Evolutionary conservation across 1,140 invertebrate species (phyloP).

Genomic region (Anastatus disparis): DNA sequence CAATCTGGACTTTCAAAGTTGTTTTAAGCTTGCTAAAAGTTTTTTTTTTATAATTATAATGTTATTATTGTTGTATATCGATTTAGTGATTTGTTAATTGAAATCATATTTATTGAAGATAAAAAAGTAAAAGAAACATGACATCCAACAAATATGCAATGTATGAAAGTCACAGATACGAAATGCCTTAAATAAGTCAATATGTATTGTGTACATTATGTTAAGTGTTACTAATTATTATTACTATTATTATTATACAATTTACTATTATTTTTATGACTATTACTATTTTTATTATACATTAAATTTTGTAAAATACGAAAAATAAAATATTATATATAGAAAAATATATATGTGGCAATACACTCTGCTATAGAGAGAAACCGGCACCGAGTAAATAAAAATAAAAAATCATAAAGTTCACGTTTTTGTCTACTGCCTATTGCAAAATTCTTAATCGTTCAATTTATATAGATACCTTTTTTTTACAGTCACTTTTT

Average conservation of each 20-base stretch:
- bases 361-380: slow-evolving; percentile 14
- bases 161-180: slow-evolving; percentile 41
- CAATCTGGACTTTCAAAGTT: slow-evolving; percentile 38
- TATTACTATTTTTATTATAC: slow-evolving; percentile 34
- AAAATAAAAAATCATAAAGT: slow-evolving; percentile 6
- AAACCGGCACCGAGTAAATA: slow-evolving; percentile 16
- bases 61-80: slow-evolving; percentile 21
- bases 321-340: slow-evolving; percentile 44
- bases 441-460: slow-evolving; percentile 41
- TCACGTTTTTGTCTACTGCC: slow-evolving; percentile 28
- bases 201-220: slow-evolving; percentile 55
- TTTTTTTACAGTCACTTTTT: slow-evolving; percentile 46
- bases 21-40: background rate
- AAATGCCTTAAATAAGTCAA: slow-evolving; percentile 45
- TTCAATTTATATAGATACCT: slow-evolving; percentile 45
- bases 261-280: slow-evolving; percentile 20
- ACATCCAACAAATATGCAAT: slow-evolving; percentile 28
- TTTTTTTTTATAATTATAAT: slow-evolving; percentile 42
- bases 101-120: slow-evolving; percentile 33
- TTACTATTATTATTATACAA: slow-evolving; percentile 47
- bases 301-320: slow-evolving; percentile 57
- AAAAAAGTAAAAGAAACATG: background rate
- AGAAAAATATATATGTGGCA: slow-evolving; percentile 27
- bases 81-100: slow-evolving; percentile 27
- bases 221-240: slow-evolving; percentile 59